Base-by-base conservation (phyloP, 1,140 invertebrate genomes). In the Aradophagus sp. region DNA sequence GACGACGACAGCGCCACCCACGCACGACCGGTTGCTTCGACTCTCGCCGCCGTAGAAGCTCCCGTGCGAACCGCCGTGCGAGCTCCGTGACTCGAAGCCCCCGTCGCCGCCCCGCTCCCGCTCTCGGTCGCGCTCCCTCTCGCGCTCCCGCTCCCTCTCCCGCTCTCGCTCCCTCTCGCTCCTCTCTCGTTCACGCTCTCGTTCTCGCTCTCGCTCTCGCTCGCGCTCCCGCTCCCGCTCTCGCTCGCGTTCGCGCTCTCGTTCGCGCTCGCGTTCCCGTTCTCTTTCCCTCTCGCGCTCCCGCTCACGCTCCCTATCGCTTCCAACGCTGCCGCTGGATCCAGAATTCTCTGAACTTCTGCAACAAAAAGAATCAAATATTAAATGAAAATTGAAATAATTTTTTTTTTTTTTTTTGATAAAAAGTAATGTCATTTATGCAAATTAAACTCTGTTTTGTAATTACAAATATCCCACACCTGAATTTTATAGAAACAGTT, bases 291-390 rank as follows among this genome's bases (percentile, higher is more conserved):
- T 31, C 29, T 31, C 29, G 2, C 29, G 20, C 8, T 23, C n/a
- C 4, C 29, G 29, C n/a, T 31, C 29, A 3, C 80, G 53, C 55
- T 52, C 59, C 38, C 73, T 69, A 62, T 75, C 61, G 77, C 82
- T 52, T 16, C 53, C 50, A 13, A 41, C 59, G 39, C 23, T 41
- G 32, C 76, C 77, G 65, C 66, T 38, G 66, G 81, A 75, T 77
- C 79, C 81, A 53, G 82, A 81, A 80, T 81, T 80, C 77, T 83
- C 81, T 47, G 81, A 78, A 76, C 73, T 83, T 76, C 81, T 83
- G 74, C 27, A 23, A 56, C 31, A 11, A 3, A 80, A 77, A 38
- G 6, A 34, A 36, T 12, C 34, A 55, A 19, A 19, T 20, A 15
- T 29, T 31, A 10, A 31, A 2, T 11, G 4, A 23, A 23, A 5